Percentiles rank a stretch among this genome's conserved stretches.
These are phyloP conservation scores for Pachycephala philippinensis DNA, from an alignment of 2,113 vertebrate species.

Conservation along the genomic window DNA sequence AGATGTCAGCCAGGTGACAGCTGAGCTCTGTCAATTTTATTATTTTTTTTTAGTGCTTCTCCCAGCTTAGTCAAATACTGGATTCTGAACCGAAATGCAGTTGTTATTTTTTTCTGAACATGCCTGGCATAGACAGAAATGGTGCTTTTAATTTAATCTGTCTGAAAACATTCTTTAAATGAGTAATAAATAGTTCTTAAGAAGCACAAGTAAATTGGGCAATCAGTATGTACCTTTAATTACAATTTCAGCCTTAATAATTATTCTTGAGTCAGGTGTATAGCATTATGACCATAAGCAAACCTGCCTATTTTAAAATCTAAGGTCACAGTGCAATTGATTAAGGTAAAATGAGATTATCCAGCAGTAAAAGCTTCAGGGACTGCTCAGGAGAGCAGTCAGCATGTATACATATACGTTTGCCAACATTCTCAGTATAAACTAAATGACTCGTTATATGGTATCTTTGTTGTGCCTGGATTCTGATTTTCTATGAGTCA, in stretches of 20 bases:
- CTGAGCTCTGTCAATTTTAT: not conserved
- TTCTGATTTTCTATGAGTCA: slow-evolving; percentile 26
- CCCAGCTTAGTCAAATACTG: not conserved
- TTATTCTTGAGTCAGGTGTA: not conserved
- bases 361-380: not conserved
- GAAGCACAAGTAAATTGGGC: not conserved
- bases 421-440: slow-evolving; percentile 3
- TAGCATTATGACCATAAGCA: not conserved
- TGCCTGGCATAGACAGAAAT: not conserved
- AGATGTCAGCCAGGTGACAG: not conserved
- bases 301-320: not conserved
- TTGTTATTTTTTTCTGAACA: not conserved
- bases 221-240: not conserved
- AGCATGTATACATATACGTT: not conserved
- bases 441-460: slow-evolving; percentile 11
- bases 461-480: slow-evolving; percentile 38
- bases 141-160: not conserved
- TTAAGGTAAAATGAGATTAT: not conserved
- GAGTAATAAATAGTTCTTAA: not conserved
- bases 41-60: not conserved
- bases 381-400: not conserved
- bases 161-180: slow-evolving; percentile 3
- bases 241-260: not conserved
- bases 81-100: not conserved
- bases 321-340: not conserved